Percentiles rank a stretch among this genome's conserved stretches.
phyloP scores from a whole-genome alignment of 2,113 vertebrate genomes.

The Anoura caudifer region DNA sequence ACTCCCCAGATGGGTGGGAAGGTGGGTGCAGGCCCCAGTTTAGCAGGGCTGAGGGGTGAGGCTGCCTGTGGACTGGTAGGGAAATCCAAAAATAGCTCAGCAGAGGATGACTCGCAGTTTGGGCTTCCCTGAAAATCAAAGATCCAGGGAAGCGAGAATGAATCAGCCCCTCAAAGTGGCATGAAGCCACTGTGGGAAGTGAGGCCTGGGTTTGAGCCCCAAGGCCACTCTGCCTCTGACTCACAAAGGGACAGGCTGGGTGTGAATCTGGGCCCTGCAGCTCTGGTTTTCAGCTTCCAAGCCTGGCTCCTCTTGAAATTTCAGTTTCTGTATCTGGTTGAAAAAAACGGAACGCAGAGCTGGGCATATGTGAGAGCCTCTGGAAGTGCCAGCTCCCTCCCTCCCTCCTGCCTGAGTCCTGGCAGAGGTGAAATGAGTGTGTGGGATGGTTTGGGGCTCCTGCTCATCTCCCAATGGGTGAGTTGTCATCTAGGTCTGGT shows the following conservation, averaged over 20 bases:
- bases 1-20: neutral
- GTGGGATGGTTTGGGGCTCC: neutral
- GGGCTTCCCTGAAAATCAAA: conserved; percentile 23
- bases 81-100: conserved; percentile 71
- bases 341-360: neutral
- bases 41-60: neutral
- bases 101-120: conserved; percentile 32
- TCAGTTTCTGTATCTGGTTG: neutral
- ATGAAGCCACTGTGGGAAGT: neutral
- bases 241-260: neutral
- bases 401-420: neutral
- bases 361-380: neutral
- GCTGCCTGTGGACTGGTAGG: neutral
- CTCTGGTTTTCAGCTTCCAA: neutral
- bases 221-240: conserved; percentile 38
- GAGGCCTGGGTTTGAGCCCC: neutral
- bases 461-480: neutral
- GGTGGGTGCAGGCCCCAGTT: neutral
- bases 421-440: neutral
- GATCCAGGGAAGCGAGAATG: conserved; percentile 1
- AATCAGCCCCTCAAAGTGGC: conserved; percentile 45
- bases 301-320: neutral
- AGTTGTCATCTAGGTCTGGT: neutral
- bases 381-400: too few species aligned
- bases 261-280: neutral